A percentile compares a stretch with the other conserved stretches of the same genome.
Conservation (phyloP, 92 coral and sea anemone genomes). For the Epizoanthus stellaris region DNA sequence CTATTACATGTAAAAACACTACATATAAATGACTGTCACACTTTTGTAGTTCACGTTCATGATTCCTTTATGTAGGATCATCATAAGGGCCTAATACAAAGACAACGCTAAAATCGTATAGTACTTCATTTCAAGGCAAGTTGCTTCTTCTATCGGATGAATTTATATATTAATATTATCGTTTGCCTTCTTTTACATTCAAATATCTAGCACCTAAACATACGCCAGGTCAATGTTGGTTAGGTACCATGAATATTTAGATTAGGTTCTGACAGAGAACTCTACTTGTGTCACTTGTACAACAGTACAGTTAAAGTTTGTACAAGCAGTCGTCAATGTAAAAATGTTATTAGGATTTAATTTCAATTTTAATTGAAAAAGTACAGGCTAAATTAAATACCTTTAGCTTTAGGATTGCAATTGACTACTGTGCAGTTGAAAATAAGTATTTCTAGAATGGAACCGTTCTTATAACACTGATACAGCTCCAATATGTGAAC, state of each 20-base stretch:
- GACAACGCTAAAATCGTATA: background rate
- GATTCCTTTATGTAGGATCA: background rate
- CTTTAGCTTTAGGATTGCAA: background rate
- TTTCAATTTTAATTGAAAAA: slow-evolving; percentile 44
- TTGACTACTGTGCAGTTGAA: background rate
- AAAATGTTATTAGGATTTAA: slow-evolving; percentile 36
- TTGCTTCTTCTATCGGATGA: too few species aligned
- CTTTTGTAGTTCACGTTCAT: background rate
- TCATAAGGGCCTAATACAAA: slow-evolving; percentile 14
- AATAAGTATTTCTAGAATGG: background rate
- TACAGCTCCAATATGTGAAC: background rate
- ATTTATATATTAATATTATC: background rate
- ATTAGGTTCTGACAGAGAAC: slow-evolving; percentile 1
- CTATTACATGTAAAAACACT: background rate
- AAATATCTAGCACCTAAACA: background rate
- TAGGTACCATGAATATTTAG: slow-evolving; percentile 6
- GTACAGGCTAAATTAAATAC: slow-evolving; percentile 6
- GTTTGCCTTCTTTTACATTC: background rate
- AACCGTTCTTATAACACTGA: too few species aligned
- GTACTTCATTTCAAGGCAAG: too few species aligned
- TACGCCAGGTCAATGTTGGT: background rate
- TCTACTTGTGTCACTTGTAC: slow-evolving; percentile 15
- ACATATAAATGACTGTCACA: slow-evolving; percentile 11
- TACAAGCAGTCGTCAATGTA: slow-evolving; percentile 19
- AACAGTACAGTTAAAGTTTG: slow-evolving; percentile 30